These are phyloP conservation scores for Phrixothrix hirtus DNA, from an alignment of 2,888 invertebrate genomes.

Conservation along the genomic window DNA sequence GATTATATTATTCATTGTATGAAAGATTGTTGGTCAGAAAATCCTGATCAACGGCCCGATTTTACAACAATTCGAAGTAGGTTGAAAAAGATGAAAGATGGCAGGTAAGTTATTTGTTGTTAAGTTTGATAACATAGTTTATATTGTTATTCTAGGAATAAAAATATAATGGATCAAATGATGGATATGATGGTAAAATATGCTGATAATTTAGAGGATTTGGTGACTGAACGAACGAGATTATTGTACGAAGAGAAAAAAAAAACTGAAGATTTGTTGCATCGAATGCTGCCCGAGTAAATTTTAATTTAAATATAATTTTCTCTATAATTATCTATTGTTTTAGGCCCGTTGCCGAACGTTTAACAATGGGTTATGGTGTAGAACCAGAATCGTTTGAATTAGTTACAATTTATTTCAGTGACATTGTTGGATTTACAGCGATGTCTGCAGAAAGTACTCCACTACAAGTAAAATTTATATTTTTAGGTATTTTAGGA, in stretches of 20 bases:
- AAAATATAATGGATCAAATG: conserved; percentile 96
- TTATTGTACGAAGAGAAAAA: conserved; percentile 89
- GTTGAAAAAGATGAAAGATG: conserved; percentile 87
- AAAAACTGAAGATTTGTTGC: conserved; percentile 89
- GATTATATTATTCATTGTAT: conserved; percentile 83
- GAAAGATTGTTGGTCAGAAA: conserved; percentile 88
- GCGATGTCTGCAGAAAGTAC: conserved; percentile 94
- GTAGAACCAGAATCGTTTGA: conserved; percentile 93
- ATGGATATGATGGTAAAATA: conserved; percentile 98
- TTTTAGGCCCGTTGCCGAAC: conserved; percentile 82
- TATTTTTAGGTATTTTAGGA: background rate
- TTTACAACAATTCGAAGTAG: conserved; percentile 77
- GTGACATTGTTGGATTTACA: conserved; percentile 96
- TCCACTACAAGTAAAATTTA: conserved; percentile 71
- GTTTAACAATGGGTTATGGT: conserved; percentile 83
- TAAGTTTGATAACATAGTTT: too few relatives aligned
- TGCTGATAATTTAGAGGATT: conserved; percentile 91
- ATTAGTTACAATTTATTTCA: conserved; percentile 94
- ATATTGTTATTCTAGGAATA: conserved; percentile 69
- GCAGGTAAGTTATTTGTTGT: conserved; percentile 84
- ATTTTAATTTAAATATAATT: too few relatives aligned
- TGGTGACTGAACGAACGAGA: conserved; percentile 89
- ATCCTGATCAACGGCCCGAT: conserved; percentile 81
- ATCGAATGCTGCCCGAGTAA: conserved; percentile 92
- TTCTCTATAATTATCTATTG: too few relatives aligned